These are phyloP conservation scores for Cynoglossus semilaevis DNA, from an alignment of 2,113 vertebrate genomes.

Conservation along the genomic window DNA sequence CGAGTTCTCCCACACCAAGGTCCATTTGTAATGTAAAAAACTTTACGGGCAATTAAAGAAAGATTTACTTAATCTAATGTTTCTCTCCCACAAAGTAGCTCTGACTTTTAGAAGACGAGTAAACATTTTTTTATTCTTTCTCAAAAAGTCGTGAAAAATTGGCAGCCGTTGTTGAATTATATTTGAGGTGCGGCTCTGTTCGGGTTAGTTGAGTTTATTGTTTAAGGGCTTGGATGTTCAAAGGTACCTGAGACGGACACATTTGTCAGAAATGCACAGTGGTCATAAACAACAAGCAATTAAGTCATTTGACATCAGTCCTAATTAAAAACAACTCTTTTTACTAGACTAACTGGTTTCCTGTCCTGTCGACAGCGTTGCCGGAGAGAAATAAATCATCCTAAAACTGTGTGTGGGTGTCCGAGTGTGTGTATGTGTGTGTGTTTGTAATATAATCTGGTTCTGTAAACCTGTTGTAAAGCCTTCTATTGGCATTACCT, in stretches of 20 bases:
- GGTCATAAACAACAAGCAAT: constrained; percentile 29
- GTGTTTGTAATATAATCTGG: constrained; percentile 26
- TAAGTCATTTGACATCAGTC: constrained; percentile 26
- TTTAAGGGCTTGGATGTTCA: neutral
- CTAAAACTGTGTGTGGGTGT: constrained; percentile 11
- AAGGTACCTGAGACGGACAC: neutral
- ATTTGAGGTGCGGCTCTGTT: neutral
- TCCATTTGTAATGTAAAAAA: constrained; percentile 60
- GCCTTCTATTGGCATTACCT: constrained; percentile 77
- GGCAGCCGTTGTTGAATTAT: neutral
- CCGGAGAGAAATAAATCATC: constrained; percentile 41
- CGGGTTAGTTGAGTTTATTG: neutral
- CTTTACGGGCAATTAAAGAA: constrained; percentile 61
- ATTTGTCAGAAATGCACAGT: constrained; percentile 24
- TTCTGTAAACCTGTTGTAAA: constrained; percentile 33
- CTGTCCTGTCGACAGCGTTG: constrained; percentile 38
- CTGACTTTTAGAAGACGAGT: constrained; percentile 3
- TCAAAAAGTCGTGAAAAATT: neutral
- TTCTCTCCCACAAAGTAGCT: constrained; percentile 43
- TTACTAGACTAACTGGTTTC: constrained; percentile 45
- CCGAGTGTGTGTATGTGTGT: too few species aligned
- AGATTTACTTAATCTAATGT: constrained; percentile 51
- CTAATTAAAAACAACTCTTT: constrained; percentile 26
- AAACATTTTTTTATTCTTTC: constrained; percentile 4
- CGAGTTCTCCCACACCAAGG: constrained; percentile 45